Conservation (phyloP, 2,113 vertebrate genomes). For the Chloebia gouldiae region DNA sequence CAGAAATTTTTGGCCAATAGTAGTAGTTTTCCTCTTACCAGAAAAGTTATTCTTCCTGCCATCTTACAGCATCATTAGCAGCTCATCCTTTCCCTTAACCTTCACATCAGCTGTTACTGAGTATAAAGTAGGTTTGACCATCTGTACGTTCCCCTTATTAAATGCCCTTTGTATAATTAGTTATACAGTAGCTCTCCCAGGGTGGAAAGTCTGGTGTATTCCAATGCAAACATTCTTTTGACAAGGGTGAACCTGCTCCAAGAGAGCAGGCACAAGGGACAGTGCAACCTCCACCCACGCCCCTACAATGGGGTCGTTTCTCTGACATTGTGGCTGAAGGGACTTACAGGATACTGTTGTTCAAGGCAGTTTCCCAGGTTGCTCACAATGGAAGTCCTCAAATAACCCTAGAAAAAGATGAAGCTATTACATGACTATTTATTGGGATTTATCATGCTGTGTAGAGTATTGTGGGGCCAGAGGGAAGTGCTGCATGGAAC, state of each 20-base stretch:
- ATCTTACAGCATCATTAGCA: not conserved
- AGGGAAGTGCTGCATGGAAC: not conserved
- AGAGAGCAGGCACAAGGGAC: not conserved
- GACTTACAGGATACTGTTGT: not conserved
- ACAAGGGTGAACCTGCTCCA: not conserved
- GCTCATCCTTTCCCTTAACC: not conserved
- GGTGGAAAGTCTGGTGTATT: not conserved
- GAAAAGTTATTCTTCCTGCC: not conserved
- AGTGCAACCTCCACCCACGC: not conserved
- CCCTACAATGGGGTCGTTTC: accelerated
- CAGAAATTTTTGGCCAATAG: not conserved
- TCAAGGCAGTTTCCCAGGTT: not conserved
- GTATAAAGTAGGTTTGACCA: not conserved
- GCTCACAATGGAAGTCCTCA: not conserved
- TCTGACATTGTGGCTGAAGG: not conserved
- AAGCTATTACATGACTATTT: not conserved
- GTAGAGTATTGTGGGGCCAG: not conserved
- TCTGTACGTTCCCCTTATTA: not conserved
- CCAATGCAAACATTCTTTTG: not conserved
- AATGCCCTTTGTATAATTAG: not conserved
- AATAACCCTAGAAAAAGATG: not conserved
- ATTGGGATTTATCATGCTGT: not conserved
- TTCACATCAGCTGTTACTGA: not conserved
- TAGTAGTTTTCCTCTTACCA: not conserved
- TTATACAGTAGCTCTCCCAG: not conserved